A percentile compares a stretch with the other conserved stretches of the same genome.
phyloP scores from a whole-genome alignment of 1,140 invertebrate species.

The Arion vulgaris region DNA sequence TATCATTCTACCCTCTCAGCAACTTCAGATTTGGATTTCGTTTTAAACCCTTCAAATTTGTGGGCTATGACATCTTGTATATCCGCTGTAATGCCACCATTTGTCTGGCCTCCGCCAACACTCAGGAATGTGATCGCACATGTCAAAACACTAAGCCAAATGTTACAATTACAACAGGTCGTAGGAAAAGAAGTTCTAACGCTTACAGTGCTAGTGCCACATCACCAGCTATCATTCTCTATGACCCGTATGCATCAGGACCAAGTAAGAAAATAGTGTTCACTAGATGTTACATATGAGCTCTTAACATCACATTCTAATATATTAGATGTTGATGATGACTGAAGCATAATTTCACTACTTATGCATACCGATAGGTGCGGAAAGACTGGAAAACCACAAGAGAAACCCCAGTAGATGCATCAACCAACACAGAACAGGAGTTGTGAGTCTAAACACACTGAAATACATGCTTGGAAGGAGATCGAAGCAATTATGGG shows the following conservation, averaged over 20 bases:
- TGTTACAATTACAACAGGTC: slow-evolving; percentile 8
- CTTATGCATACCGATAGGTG: too few relatives aligned
- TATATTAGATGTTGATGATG: too few relatives aligned
- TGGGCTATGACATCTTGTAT: slow-evolving; percentile 47
- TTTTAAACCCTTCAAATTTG: slow-evolving; percentile 61
- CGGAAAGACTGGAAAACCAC: too few relatives aligned
- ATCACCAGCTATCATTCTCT: neutral
- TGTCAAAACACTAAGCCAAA: slow-evolving; percentile 49
- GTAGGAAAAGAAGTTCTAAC: slow-evolving; percentile 23
- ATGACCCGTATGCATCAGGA: neutral
- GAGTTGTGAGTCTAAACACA: too few relatives aligned
- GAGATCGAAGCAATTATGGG: too few relatives aligned
- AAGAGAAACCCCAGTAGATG: too few relatives aligned
- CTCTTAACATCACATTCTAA: too few relatives aligned
- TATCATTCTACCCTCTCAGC: slow-evolving; percentile 57
- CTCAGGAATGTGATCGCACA: slow-evolving; percentile 56
- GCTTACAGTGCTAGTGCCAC: neutral
- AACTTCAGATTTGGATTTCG: slow-evolving; percentile 57
- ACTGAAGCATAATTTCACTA: too few relatives aligned
- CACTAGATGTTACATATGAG: too few relatives aligned
- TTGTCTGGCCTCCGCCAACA: slow-evolving; percentile 53
- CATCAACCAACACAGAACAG: too few relatives aligned
- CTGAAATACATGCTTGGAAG: too few relatives aligned
- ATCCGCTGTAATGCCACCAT: slow-evolving; percentile 60
- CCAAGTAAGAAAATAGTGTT: neutral